Percentiles rank a stretch among this genome's conserved stretches.
These are phyloP conservation scores for Chlamydotis undulata DNA, from an alignment of 2,113 vertebrate genomes.

Conservation along the genomic window DNA sequence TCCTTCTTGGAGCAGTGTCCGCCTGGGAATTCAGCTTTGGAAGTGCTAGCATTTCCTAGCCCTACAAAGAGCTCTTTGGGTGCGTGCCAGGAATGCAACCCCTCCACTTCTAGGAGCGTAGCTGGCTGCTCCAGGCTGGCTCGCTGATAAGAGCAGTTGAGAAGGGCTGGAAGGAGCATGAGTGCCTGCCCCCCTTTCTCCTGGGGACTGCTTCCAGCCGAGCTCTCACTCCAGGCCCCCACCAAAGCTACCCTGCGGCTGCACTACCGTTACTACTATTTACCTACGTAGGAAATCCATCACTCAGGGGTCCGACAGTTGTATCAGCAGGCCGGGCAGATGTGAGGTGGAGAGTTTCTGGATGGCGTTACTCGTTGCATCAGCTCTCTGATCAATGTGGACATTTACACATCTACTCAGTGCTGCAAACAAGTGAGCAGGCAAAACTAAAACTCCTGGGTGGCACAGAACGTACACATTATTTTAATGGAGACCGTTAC, in stretches of 20 bases:
- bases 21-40: not conserved
- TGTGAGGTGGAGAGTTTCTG: not conserved
- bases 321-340: not conserved
- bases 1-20: not conserved
- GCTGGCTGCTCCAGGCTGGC: not conserved
- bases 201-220: not conserved
- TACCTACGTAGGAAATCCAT: not conserved
- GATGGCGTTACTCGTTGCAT: not conserved
- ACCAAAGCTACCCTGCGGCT: not conserved
- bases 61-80: not conserved
- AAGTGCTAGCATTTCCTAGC: not conserved
- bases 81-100: not conserved
- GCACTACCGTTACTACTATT: not conserved
- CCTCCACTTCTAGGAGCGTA: not conserved
- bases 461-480: not conserved
- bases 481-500: not conserved
- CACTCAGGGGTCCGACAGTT: not conserved
- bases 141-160: not conserved
- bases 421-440: not conserved
- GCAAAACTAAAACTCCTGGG: not conserved
- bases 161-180: not conserved
- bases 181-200: not conserved
- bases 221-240: not conserved
- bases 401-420: not conserved
- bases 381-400: accelerated